Base-by-base conservation (phyloP, 1,140 invertebrate genomes). In the Temnothorax nylanderi region DNA sequence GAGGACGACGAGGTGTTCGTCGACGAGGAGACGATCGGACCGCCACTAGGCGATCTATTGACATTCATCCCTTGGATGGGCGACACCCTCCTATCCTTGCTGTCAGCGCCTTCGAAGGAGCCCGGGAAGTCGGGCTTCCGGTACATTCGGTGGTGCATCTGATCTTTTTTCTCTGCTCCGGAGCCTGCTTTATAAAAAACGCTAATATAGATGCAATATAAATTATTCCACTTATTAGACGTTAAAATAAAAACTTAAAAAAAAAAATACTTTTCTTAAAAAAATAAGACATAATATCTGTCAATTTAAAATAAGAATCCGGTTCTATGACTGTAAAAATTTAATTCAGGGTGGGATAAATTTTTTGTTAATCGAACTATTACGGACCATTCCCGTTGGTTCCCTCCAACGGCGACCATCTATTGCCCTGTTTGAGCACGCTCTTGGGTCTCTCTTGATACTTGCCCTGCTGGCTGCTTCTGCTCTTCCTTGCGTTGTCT, bases 1-100 rank as follows among this genome's bases (percentile, higher is more conserved):
- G 96, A 96, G 0, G 96, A 96, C 1, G 96, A 96, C 21, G 94
- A 93, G 11, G 95, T 95, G 13, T 65, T 90, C 13, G 92, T 92
- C 4, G 94, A 94, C 0, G 93, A 93, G 26, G 94, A 94, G 5
- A 90, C 91, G 47, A 90, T 64, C 0, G 86, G 64, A 0, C 75
- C 51, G 77, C 93, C 92, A 32, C 93, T 94, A 0, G 94, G 93
- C 11, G 95, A 95, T 65, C 91, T 93, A 37, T 86, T 94, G 7
- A 89, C 74, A 58, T 86, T 89, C 81, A 93, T 94, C 49, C 87
- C 90, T 81, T 94, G 94, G 6, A 94, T 93, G 3, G 95, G 95
- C 3, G 96, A 96, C 34, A 93, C 90, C 69, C 95, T 95, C 5
- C 90, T 92, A 5, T 93, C 92, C 49, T 88, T 84, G 47, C 41